Evolutionary conservation across 2,797 vertebrate genomes (phyloP), one percentile per base, ranked within the genome.

Genomic region (Vultur gryphus): DNA sequence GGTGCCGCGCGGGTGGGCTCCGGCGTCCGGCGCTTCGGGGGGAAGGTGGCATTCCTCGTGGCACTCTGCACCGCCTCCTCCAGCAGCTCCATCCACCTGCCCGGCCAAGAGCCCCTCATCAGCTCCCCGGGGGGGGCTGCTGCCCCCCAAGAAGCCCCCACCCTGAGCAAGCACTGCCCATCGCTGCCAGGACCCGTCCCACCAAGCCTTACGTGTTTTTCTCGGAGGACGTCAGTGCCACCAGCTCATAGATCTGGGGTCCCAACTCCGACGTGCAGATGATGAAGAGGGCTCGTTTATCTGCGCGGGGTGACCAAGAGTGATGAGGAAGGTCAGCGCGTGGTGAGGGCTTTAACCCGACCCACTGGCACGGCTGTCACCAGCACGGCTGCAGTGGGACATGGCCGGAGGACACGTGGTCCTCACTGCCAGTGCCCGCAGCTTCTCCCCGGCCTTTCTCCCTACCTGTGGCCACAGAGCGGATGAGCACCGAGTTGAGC

Each of bases 171-270:
- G 2, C 37, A 3, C 17, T 25, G 16, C 62, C 48, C 33, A 3
- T 5, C 2, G 4, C 35, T 28, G 6, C 69, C 78, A 11, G 25
- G 14, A 8, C 52, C 33, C 4, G 1, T 14, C 43, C 48, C 9
- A 0, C 25, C 8, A 0, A 8, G 24, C 82, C 98, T 97, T 89
- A 99, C 99, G 88, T 98, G 98, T 99, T 99, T 71, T 99, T 99
- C 97, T 99, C 99, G 0, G 98, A 99, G 1, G 98, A 97, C 0
- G 99, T 99, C 77, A 98, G 97, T 0, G 99, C 99, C 64, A 99
- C 99, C 97, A 99, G 98, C 91, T 99, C 99, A 3, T 99, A 99
- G 97, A 99, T 99, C 97, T 99, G 99, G 2, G 98, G 98, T n/a
- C 98, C 98, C 94, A 98, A 39, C 84, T 99, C 99, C 0, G 99